phyloP scores from a whole-genome alignment of 2,888 invertebrate species.

The Aquatica leii region DNA sequence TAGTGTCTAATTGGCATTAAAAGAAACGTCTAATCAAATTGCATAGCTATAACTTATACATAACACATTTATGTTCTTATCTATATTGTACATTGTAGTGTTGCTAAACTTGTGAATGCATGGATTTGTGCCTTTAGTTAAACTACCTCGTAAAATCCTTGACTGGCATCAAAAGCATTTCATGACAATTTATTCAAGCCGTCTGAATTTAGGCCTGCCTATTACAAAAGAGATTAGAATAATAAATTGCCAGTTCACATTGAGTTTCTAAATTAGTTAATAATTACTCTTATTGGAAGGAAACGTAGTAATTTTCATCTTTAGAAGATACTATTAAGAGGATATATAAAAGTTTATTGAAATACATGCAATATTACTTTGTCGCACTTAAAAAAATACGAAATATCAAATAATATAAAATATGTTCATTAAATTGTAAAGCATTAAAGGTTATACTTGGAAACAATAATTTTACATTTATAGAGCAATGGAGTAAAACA shows the following conservation, averaged over 20 bases:
- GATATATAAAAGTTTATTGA: no score
- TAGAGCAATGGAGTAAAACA: no score
- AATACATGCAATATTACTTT: no score
- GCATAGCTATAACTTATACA: conserved; percentile 1
- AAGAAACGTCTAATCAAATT: no score
- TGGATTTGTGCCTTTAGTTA: conserved; percentile 13
- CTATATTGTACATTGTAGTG: conserved; percentile 11
- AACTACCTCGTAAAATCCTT: conserved; percentile 15
- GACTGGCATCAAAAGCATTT: conserved; percentile 16
- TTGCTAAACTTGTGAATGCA: conserved; percentile 13
- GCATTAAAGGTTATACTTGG: no score
- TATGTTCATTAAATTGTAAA: no score
- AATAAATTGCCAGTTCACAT: conserved; percentile 17
- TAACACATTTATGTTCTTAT: conserved; percentile 9
- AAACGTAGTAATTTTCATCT: neutral
- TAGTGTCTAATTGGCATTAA: no score
- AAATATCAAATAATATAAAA: no score
- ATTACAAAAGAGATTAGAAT: conserved; percentile 17
- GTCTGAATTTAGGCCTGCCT: conserved; percentile 18
- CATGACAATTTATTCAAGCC: conserved; percentile 15
- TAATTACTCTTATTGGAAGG: conserved; percentile 12
- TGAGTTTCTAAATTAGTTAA: conserved; percentile 17
- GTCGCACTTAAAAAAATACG: no score
- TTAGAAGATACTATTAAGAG: neutral
- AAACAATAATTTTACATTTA: no score